Conservation (phyloP, 2,113 vertebrate genomes). For the Larimichthys polyactis region DNA sequence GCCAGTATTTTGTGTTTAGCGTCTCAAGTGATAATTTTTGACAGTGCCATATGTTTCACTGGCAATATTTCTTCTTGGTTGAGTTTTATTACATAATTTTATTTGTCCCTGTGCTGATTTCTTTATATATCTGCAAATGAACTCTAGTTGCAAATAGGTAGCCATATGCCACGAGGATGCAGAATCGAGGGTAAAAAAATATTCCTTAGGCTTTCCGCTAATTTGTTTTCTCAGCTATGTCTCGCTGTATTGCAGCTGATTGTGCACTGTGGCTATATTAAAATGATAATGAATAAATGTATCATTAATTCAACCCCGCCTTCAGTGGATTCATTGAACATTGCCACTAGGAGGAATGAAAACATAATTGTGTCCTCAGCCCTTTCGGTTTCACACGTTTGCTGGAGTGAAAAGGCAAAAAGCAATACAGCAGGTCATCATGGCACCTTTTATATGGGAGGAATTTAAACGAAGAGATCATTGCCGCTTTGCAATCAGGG, state of each 20-base stretch:
- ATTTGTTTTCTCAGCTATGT: conserved; percentile 74
- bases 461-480: conserved; percentile 30
- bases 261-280: conserved; percentile 79
- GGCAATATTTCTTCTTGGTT: conserved; percentile 85
- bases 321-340: conserved; percentile 62
- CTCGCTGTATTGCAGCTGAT: conserved; percentile 75
- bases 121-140: conserved; percentile 82
- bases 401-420: conserved; percentile 55
- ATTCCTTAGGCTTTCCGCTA: conserved; percentile 80
- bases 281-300: conserved; percentile 83
- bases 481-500: conserved; percentile 16
- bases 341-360: conserved; percentile 69
- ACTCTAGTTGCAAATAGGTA: conserved; percentile 82
- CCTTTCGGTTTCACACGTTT: conserved; percentile 27
- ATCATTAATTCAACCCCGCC: conserved; percentile 70
- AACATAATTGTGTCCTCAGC: conserved; percentile 64
- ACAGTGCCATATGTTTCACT: conserved; percentile 83
- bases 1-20: conserved; percentile 80
- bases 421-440: conserved; percentile 45
- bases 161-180: conserved; percentile 84
- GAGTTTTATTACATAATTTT: conserved; percentile 85
- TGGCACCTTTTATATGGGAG: conserved; percentile 16
- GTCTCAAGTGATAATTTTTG: conserved; percentile 83
- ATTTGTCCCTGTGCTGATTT: conserved; percentile 81
- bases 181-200: conserved; percentile 70